Percentiles rank a stretch among this genome's conserved stretches.
Conservation (phyloP, 2,797 vertebrate species). For the Cheirogaleus major region DNA sequence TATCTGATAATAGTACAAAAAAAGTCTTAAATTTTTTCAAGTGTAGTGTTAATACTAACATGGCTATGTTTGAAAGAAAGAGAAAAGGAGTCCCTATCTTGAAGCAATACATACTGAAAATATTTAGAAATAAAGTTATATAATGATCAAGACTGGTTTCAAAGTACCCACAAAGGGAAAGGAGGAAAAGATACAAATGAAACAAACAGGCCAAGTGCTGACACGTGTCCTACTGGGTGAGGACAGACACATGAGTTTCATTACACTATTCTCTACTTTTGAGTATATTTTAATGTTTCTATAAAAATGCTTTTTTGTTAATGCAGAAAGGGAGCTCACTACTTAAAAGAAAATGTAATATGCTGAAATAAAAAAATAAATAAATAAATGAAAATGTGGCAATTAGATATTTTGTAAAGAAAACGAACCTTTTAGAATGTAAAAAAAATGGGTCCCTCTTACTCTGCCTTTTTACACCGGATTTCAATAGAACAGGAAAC, state of each 20-base stretch:
- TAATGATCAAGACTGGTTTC: background rate
- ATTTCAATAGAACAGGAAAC: background rate
- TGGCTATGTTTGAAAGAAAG: background rate
- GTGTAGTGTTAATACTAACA: background rate
- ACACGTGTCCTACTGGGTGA: background rate
- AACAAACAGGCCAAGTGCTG: background rate
- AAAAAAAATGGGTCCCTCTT: background rate
- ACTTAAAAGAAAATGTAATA: background rate
- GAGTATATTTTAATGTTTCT: background rate
- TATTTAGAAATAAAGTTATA: background rate
- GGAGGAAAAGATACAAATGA: background rate
- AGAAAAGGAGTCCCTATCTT: background rate
- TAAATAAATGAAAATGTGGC: background rate
- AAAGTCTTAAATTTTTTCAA: background rate
- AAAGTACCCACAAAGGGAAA: background rate
- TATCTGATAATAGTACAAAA: background rate
- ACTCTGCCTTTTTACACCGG: background rate
- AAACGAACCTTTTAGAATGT: background rate
- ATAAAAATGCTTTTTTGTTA: background rate
- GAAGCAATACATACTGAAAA: background rate
- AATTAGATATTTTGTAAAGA: background rate
- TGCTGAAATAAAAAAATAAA: no score
- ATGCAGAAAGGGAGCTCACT: background rate
- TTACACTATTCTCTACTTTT: background rate
- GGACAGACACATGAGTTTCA: fast-evolving